Evolutionary conservation across 2,888 invertebrate species (phyloP).

Genomic region (Parnassius apollo): DNA sequence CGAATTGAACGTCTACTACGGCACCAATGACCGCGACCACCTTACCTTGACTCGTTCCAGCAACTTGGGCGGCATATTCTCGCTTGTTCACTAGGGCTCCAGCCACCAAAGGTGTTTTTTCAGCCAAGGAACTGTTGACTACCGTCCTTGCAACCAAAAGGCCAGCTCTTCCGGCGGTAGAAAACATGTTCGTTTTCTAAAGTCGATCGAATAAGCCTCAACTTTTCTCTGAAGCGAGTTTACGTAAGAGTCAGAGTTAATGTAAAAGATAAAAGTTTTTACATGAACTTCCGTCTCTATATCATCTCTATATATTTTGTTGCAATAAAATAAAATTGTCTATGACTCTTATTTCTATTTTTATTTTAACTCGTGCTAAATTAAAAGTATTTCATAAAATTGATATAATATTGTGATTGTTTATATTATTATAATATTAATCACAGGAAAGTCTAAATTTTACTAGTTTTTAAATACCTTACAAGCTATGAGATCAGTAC

Average conservation of each 20-base stretch:
- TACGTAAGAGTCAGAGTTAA: conserved; percentile 41
- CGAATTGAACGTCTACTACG: conserved; percentile 98
- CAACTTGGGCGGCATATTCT: conserved; percentile 55
- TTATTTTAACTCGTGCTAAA: not conserved
- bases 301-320: no score
- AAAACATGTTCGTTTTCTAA: conserved; percentile 66
- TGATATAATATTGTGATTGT: no score
- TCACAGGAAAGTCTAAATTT: no score
- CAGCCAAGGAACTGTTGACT: conserved; percentile 80
- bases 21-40: conserved; percentile 98
- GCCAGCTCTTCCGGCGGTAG: conserved; percentile 78
- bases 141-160: conserved; percentile 82
- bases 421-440: no score
- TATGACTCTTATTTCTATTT: conserved; percentile 1
- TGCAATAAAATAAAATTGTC: not conserved
- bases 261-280: conserved; percentile 20
- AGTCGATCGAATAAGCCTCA: conserved; percentile 51
- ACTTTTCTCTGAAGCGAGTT: conserved; percentile 64
- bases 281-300: conserved; percentile 28
- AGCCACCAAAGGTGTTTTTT: conserved; percentile 79
- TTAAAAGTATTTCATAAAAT: no score
- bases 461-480: no score
- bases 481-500: no score
- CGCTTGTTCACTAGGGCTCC: conserved; percentile 64
- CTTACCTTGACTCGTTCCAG: conserved; percentile 78